Evolutionary conservation across 1,140 invertebrate species (phyloP).

Genomic region (Onthophagus taurus): DNA sequence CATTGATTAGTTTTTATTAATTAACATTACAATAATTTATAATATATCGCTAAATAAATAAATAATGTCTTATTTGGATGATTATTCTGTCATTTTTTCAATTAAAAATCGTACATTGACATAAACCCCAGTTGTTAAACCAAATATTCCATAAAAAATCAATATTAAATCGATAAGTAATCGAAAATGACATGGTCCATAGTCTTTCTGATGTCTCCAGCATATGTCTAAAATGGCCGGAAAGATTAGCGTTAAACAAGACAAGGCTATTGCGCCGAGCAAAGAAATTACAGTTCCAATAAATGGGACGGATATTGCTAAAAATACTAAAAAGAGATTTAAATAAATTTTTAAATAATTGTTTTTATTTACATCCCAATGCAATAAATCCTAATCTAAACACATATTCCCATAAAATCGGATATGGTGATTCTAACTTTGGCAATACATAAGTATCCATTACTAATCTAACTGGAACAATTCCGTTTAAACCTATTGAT

Average conservation of each 20-base stretch:
- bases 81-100: too few relatives aligned
- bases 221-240: conserved; percentile 1
- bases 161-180: neutral
- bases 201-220: conserved; percentile 3
- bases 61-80: too few relatives aligned
- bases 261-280: conserved; percentile 6
- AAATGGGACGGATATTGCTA: conserved; percentile 1
- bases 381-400: neutral
- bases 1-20: too few relatives aligned
- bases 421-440: neutral
- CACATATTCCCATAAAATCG: conserved; percentile 2
- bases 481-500: conserved; percentile 1
- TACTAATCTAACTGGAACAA: neutral
- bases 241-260: neutral
- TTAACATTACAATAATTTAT: too few relatives aligned
- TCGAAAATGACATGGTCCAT: neutral
- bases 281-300: conserved; percentile 2
- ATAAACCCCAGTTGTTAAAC: conserved; percentile 1
- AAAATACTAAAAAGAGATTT: conserved; percentile 4
- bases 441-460: neutral
- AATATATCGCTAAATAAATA: too few relatives aligned
- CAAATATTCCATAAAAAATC: conserved; percentile 3
- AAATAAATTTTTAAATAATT: neutral
- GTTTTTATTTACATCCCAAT: neutral
- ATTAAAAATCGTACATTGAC: too few relatives aligned